Percentiles rank a stretch among this genome's conserved stretches.
phyloP scores from a whole-genome alignment of 1,140 invertebrate species.

The Aethina tumida region DNA sequence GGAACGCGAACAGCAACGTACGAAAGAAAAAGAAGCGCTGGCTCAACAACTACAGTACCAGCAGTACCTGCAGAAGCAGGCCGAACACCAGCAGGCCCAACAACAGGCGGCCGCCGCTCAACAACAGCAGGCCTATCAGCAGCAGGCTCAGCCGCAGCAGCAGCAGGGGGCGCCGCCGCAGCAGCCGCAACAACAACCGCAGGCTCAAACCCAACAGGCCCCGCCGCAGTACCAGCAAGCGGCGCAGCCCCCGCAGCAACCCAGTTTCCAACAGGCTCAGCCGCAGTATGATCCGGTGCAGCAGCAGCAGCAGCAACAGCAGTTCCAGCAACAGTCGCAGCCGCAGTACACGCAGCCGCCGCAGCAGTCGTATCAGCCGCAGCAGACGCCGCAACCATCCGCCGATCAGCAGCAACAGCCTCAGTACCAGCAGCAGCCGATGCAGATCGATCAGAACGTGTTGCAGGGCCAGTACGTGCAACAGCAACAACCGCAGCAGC shows the following conservation, averaged over 20 bases:
- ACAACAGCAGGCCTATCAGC: slow-evolving; percentile 37
- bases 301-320: slow-evolving; percentile 32
- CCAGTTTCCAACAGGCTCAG: slow-evolving; percentile 27
- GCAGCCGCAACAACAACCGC: slow-evolving; percentile 28
- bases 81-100: slow-evolving; percentile 24
- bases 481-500: slow-evolving; percentile 32
- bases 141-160: slow-evolving; percentile 31
- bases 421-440: slow-evolving; percentile 26
- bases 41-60: slow-evolving; percentile 52
- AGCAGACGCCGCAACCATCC: slow-evolving; percentile 33
- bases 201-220: slow-evolving; percentile 26
- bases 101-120: slow-evolving; percentile 19
- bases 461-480: slow-evolving; percentile 31
- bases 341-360: slow-evolving; percentile 18
- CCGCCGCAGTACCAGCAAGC: too few species aligned
- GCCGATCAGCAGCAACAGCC: slow-evolving; percentile 36
- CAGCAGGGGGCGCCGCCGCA: slow-evolving; percentile 31
- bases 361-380: slow-evolving; percentile 30
- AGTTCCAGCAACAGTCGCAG: slow-evolving; percentile 31
- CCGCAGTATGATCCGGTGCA: slow-evolving; percentile 20
- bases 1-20: slow-evolving; percentile 45
- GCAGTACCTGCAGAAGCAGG: slow-evolving; percentile 45
- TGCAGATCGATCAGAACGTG: slow-evolving; percentile 33
- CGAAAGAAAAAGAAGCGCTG: slow-evolving; percentile 33
- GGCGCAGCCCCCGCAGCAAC: slow-evolving; percentile 18